Base-by-base conservation (phyloP, 2,888 invertebrate species). In the Enchytraeus crypticus region DNA sequence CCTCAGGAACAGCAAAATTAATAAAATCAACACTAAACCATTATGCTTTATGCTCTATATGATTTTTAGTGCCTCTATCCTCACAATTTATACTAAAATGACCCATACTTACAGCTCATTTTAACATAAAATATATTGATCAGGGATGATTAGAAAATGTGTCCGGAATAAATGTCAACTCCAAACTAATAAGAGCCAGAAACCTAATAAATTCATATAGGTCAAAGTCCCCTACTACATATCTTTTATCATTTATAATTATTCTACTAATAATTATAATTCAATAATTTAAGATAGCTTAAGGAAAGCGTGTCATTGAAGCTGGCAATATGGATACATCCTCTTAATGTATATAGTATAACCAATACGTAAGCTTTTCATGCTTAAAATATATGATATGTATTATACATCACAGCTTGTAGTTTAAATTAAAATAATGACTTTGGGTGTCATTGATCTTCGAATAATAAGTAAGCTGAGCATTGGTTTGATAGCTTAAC, bases 291-390 rank as follows among this genome's bases (percentile, higher is more conserved):
- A 45, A 49, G 27, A 30, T 67, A 67, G 67, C 67, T 67, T 66
- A 67, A 67, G 58, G 51, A 67, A 66, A 67, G 67, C 65, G 32
- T 59, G 54, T 59, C 64, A 58, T 54, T 67, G 67, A 67, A 67
- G 66, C 51, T 60, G 64, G 57, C 57, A 57, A 64, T 30, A 64
- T 64, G 64, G 34, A 26, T 3, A 4, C 14, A 2, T n/a, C 26
- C 32, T 58, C 27, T 56, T 51, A 57, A 54, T 62, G 60, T 62
- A 60, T 58, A 59, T 67, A 60, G 64, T 67, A 64, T 66, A 67
- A 58, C 27, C 30, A 67, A 43, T 62, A 67, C 65, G 51, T 51
- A 45, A 64, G 53, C 51, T 67, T 67, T 65, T 67, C 67, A 64
- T 55, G 53, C 43, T 62, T 34, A 53, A 51, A 56, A 60, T 57